A percentile compares a stretch with the other conserved stretches of the same genome.
Evolutionary conservation across 2,888 invertebrate genomes (phyloP).

Genomic region (Adelphocoris suturalis): DNA sequence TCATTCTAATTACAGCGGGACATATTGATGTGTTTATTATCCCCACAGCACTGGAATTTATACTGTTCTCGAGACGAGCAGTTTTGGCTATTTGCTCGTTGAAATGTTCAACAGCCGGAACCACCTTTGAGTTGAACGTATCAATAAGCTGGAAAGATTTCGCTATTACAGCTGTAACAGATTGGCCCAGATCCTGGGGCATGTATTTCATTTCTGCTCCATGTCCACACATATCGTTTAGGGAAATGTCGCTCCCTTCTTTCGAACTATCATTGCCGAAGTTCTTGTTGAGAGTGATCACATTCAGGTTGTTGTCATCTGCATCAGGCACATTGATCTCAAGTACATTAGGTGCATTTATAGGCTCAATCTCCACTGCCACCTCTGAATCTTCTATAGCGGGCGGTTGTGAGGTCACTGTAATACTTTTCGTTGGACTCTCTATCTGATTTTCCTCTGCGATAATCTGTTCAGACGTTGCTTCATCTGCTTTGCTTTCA

Average conservation of each 20-base stretch:
- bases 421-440: neutral
- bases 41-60: neutral
- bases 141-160: neutral
- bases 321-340: neutral
- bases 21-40: neutral
- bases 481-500: neutral
- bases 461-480: neutral
- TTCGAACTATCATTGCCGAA: conserved; percentile 10
- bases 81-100: conserved; percentile 27
- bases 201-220: neutral
- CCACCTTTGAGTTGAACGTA: neutral
- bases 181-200: neutral
- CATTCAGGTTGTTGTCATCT: neutral
- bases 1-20: neutral
- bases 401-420: neutral
- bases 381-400: neutral
- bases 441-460: neutral
- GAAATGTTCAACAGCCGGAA: conserved; percentile 38
- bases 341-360: neutral
- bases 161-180: neutral
- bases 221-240: conserved; percentile 19
- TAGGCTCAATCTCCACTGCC: neutral
- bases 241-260: conserved; percentile 27
- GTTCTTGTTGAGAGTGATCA: neutral
- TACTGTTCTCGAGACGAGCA: neutral